Evolutionary conservation across 2,888 invertebrate genomes (phyloP).

Genomic region (Epirrhoe tristata): DNA sequence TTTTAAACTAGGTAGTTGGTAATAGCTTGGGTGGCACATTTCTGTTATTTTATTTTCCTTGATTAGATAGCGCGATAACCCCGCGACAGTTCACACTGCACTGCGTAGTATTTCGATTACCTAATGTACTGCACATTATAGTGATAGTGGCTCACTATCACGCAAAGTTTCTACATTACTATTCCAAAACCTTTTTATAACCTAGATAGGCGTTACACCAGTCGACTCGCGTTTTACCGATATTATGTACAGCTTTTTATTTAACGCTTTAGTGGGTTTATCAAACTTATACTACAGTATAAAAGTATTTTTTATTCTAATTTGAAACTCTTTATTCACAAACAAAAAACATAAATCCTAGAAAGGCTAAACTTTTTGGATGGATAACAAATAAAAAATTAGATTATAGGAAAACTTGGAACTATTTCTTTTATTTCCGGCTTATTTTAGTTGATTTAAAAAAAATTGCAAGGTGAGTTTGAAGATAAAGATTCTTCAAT

Average conservation of each 20-base stretch:
- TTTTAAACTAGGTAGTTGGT: slow-evolving; percentile 43
- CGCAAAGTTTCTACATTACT: slow-evolving; percentile 15
- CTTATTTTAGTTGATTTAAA: no score
- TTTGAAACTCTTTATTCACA: not conserved
- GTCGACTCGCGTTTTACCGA: not conserved
- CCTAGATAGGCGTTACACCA: not conserved
- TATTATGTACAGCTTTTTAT: not conserved
- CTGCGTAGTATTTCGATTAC: slow-evolving; percentile 37
- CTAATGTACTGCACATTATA: slow-evolving; percentile 40
- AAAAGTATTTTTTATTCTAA: not conserved
- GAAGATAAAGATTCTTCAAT: no score
- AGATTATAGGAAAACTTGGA: no score
- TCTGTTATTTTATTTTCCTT: slow-evolving; percentile 50
- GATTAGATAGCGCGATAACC: slow-evolving; percentile 56
- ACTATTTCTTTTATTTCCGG: no score
- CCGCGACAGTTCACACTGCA: slow-evolving; percentile 47
- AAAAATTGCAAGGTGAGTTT: no score
- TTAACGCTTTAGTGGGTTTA: not conserved
- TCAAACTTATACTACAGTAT: not conserved
- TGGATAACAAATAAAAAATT: no score
- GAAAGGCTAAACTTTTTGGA: no score
- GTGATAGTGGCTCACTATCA: slow-evolving; percentile 37
- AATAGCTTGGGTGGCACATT: slow-evolving; percentile 43
- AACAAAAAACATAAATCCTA: not conserved
- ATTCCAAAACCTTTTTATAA: not conserved